These are phyloP conservation scores for Andrena praecox DNA, from an alignment of 2,888 invertebrate species.

Conservation along the genomic window DNA sequence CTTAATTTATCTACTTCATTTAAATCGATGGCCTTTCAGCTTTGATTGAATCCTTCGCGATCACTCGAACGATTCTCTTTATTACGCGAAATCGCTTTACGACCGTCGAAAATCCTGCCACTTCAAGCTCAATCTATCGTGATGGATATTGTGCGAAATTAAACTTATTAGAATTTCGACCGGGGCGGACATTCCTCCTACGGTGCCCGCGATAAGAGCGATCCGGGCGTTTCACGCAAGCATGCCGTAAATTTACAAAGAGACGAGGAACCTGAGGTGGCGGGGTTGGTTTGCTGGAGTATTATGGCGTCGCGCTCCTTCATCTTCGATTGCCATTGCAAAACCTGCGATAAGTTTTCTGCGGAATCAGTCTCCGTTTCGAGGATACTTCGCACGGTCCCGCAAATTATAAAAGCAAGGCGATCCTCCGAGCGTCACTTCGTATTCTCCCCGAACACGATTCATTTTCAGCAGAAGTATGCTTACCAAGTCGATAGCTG, in stretches of 20 bases:
- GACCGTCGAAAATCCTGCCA: slow-evolving; percentile 2
- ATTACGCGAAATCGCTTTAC: slow-evolving; percentile 18
- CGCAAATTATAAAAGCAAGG: slow-evolving; percentile 6
- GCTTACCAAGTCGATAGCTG: slow-evolving; percentile 42
- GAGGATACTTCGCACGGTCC: neutral
- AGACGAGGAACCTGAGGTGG: too few species aligned
- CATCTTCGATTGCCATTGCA: too few species aligned
- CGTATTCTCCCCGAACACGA: neutral
- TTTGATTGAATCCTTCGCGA: slow-evolving; percentile 55
- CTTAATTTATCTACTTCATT: slow-evolving; percentile 61
- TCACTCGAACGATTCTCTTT: slow-evolving; percentile 29
- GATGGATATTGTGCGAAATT: slow-evolving; percentile 26
- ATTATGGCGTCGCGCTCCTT: neutral
- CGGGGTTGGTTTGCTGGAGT: too few species aligned
- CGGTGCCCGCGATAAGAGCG: too few species aligned
- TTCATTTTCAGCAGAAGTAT: slow-evolving; percentile 38
- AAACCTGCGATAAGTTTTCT: too few species aligned
- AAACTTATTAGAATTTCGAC: slow-evolving; percentile 6
- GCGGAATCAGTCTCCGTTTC: neutral
- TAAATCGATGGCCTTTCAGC: slow-evolving; percentile 52
- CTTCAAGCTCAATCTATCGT: slow-evolving; percentile 27
- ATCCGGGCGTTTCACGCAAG: neutral
- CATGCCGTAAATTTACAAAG: too few species aligned
- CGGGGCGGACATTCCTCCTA: too few species aligned
- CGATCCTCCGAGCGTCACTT: neutral